Evolutionary conservation across 1,140 invertebrate species (phyloP), one percentile per base, ranked within the genome.

Genomic region (Bombus waltoni): DNA sequence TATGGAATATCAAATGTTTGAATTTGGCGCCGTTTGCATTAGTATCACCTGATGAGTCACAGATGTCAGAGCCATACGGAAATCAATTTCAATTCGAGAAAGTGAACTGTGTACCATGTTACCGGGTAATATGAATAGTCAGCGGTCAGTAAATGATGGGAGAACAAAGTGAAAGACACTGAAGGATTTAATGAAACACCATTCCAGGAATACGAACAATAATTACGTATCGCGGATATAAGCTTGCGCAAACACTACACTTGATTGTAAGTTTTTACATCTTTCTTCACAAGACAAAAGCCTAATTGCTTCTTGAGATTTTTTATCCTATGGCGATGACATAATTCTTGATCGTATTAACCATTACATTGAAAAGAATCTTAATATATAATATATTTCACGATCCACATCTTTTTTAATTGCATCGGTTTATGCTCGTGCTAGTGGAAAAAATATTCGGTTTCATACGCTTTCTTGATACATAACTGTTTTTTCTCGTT

Each of bases 61-160:
- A 85, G 83, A 73, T 44, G 83, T 65, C 83, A 65, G 66, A 28
- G 65, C 18, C 10, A n/a, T 65, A 18, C 57, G 83, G 86, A 78
- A 90, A 86, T 85, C 84, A 70, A 87, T 91, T 80, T 87, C 81
- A 79, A 68, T 89, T 88, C 81, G 89, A 90, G 89, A 83, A 90
- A 88, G 86, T 82, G 77, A 79, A 91, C 91, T 92, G 78, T 87
- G 83, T 83, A 78, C 73, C 86, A 82, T 68, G 66, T 75, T 85
- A 89, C 82, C 77, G 83, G 81, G 66, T 87, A 86, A 89, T 78
- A 71, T 18, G 32, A 84, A 78, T 66, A 28, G 65, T 57, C 42
- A 53, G 9, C 25, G 59, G 15, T 62, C 59, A 84, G 57, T 73
- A 66, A 44, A 72, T 15, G 25, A n/a, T 71, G 38, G 25, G 10